Base-by-base conservation (phyloP, 2,888 invertebrate species). In the Hirtodrosophila trivittata region DNA sequence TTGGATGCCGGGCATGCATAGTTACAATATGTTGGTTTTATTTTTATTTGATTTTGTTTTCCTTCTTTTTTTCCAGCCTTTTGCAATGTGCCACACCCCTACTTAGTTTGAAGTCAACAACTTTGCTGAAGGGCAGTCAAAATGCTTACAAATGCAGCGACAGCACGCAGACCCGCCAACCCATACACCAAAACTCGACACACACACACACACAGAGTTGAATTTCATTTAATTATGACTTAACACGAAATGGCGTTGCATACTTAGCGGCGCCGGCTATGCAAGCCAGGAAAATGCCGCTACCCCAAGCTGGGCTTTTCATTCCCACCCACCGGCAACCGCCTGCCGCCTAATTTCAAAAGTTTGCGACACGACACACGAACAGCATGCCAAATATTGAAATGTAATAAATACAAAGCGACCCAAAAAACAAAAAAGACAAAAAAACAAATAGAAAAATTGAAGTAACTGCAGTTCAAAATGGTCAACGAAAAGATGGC, bases 221-320 rank as follows among this genome's bases (percentile, higher is more conserved):
- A 82, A 56, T 72, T 82, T 78, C 66, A 78, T 78, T 81, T 81
- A 81, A 81, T 81, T 81, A 85, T 82, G 56, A 74, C 66, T 75
- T 74, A 85, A 78, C 81, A 81, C 76, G 86, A 74, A 62, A 75
- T 78, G 66, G 70, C 73, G 76, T 75, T 81, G 83, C 83, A 85
- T 82, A 81, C 66, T 59, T 50, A 55, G 43, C 63, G 81, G 70
- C 75, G 85, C 65, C 81, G 52, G 51, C 71, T 16, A 58, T 67
- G 75, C 78, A 67, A 49, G 71, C 65, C 56, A 51, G 54, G 41
- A 54, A 72, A 62, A 58, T 65, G 60, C 66, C 70, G 16, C 46
- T 41, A 35, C 32, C 32, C 25, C 13, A 26, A 21, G 10, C 7
- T 7, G n/a, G 28, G n/a, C 41, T 45, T 41, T 13, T 1, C 10